A percentile compares a stretch with the other conserved stretches of the same genome.
Evolutionary conservation across 2,797 vertebrate genomes (phyloP).

Genomic region (Premnoplex brunnescens): DNA sequence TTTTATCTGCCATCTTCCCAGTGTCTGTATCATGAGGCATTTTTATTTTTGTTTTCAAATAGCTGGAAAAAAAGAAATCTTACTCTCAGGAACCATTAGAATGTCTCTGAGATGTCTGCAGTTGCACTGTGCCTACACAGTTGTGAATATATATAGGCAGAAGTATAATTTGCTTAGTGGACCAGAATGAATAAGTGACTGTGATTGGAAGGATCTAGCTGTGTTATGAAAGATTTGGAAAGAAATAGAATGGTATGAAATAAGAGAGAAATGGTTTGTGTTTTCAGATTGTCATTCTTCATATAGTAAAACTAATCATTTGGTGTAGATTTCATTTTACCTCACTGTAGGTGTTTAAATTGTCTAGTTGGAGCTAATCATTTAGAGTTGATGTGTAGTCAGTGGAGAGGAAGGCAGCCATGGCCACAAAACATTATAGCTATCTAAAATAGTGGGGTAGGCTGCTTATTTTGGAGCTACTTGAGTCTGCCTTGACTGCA

Average conservation of each 20-base stretch:
- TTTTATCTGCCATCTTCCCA: background rate
- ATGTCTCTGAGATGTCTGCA: background rate
- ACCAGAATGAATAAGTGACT: background rate
- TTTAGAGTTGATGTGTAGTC: background rate
- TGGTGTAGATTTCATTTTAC: background rate
- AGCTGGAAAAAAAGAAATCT: background rate
- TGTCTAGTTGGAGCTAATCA: background rate
- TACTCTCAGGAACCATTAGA: background rate
- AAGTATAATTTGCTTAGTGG: background rate
- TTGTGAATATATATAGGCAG: background rate
- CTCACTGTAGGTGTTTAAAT: background rate
- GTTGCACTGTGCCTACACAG: background rate
- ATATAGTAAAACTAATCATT: background rate
- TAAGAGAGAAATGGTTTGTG: background rate
- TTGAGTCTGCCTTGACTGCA: background rate
- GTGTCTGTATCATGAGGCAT: background rate
- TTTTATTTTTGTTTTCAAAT: background rate
- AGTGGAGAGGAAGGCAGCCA: background rate
- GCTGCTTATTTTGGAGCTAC: background rate
- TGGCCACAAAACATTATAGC: background rate
- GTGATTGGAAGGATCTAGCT: background rate
- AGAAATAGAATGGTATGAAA: background rate
- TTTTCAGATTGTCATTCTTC: background rate
- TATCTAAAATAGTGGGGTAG: background rate
- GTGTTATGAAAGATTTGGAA: background rate